Base-by-base conservation (phyloP, 2,888 invertebrate genomes). In the Philereme vetulata region DNA sequence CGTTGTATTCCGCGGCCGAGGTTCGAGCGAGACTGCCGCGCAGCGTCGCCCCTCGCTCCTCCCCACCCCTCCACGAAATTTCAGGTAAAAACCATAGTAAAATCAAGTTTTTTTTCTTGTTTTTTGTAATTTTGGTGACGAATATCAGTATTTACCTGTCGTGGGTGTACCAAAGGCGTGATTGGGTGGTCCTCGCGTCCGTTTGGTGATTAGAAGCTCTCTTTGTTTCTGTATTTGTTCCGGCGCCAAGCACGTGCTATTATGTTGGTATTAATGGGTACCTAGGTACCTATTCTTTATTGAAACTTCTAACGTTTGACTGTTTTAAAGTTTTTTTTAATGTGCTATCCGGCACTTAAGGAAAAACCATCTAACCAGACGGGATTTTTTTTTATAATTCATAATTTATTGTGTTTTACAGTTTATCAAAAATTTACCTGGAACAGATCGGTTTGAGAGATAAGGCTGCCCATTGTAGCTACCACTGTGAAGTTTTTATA, bases 1-100 rank as follows among this genome's bases (percentile, higher is more conserved):
- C 67, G 70, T 75, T 81, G 74, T 64, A 51, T 51, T 33, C 38
- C 58, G 66, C 87, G 71, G 80, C 72, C 72, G 80, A 74, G 81
- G 84, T 78, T 74, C 71, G 62, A 62, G 71, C 76, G 75, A 78
- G 86, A 90, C 90, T 90, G 89, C 81, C 90, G 90, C 83, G 78
- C 76, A 71, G 56, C 61, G 73, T 42, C 71, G 78, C 86, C 86
- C 88, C 87, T 70, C 84, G 72, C 77, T 5, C 73, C 76, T 83
- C 84, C 83, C 82, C 76, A 81, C 82, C 81, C 75, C 71, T 45
- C 67, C 57, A 48, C 65, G 69, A 78, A 72, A 85, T 86, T 86
- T 85, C 87, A 86, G 86, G 86, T 85, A 88, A 81, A 86, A 86
- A 87, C 77, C 76, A 68, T 70, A 60, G 64, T 72, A 74, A 80